Conservation (phyloP, 2,113 vertebrate species). For the Tragulus kanchil region DNA sequence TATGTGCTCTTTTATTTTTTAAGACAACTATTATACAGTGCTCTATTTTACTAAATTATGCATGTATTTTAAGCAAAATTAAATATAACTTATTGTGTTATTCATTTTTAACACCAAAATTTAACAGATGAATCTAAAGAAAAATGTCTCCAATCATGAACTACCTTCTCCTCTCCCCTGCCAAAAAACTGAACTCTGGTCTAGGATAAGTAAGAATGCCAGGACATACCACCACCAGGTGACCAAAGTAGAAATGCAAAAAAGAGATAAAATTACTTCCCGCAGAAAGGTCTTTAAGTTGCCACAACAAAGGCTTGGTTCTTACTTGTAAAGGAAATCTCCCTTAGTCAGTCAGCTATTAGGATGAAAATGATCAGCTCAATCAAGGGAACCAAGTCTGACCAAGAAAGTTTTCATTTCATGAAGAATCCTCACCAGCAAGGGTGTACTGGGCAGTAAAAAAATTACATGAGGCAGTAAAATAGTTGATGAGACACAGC, state of each 20-base stretch:
- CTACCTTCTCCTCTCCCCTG: not conserved
- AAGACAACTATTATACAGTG: not conserved
- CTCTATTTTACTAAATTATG: conserved; percentile 41
- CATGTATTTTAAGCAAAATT: conserved; percentile 41
- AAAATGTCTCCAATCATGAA: not conserved
- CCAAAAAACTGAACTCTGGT: not conserved
- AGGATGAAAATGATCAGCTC: conserved; percentile 1
- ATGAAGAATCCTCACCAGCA: not conserved
- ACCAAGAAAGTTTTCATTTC: not conserved
- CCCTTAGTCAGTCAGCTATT: not conserved
- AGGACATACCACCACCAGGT: not conserved
- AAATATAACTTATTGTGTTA: not conserved
- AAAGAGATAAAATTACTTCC: conserved; percentile 9
- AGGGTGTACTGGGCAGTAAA: not conserved
- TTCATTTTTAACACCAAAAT: not conserved
- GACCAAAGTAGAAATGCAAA: not conserved
- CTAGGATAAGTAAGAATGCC: not conserved
- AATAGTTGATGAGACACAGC: not conserved
- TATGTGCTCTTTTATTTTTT: not conserved
- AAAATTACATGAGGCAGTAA: not conserved
- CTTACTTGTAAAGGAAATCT: conserved; percentile 7
- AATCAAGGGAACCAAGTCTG: not conserved
- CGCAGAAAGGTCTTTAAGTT: not conserved
- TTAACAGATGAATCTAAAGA: conserved; percentile 29
- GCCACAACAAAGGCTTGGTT: not conserved